Percentiles rank a stretch among this genome's conserved stretches.
Conservation (phyloP, 2,113 vertebrate genomes). For the Mungos mungo region DNA sequence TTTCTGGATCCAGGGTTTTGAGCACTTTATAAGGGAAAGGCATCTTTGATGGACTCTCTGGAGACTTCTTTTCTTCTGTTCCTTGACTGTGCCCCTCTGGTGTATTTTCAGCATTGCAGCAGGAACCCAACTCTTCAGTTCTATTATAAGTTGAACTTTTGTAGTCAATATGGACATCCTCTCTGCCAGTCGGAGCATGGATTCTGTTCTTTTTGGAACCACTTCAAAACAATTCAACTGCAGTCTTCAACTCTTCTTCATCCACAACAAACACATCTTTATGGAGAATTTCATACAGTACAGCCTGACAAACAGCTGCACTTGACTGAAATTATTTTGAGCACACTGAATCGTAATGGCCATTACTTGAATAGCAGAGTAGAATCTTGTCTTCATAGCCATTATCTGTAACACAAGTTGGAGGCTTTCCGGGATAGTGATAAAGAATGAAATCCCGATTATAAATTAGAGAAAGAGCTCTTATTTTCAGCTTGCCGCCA, state of each 20-base stretch:
- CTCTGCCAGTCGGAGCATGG: slow-evolving; percentile 87
- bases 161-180: slow-evolving; percentile 87
- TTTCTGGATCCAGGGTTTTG: slow-evolving; percentile 93
- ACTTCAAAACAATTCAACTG: slow-evolving; percentile 89
- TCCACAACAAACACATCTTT: slow-evolving; percentile 92
- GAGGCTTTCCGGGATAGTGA: slow-evolving; percentile 93
- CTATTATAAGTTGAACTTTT: slow-evolving; percentile 83
- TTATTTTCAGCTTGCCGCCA: slow-evolving; percentile 96
- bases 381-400: slow-evolving; percentile 91
- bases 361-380: slow-evolving; percentile 90
- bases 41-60: slow-evolving; percentile 87
- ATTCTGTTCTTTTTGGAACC: slow-evolving; percentile 92
- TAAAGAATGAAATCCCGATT: slow-evolving; percentile 94
- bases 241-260: slow-evolving; percentile 89
- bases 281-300: slow-evolving; percentile 96
- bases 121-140: slow-evolving; percentile 81
- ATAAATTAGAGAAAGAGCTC: slow-evolving; percentile 93
- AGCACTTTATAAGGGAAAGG: slow-evolving; percentile 95
- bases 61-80: slow-evolving; percentile 86
- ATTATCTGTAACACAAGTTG: slow-evolving; percentile 90
- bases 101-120: slow-evolving; percentile 62
- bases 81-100: slow-evolving; percentile 82
- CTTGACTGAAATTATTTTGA: slow-evolving; percentile 89
- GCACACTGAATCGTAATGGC: slow-evolving; percentile 94
- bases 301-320: slow-evolving; percentile 92